Evolutionary conservation across 1,140 invertebrate genomes (phyloP).

Genomic region (Venustaconcha ellipsiformis): DNA sequence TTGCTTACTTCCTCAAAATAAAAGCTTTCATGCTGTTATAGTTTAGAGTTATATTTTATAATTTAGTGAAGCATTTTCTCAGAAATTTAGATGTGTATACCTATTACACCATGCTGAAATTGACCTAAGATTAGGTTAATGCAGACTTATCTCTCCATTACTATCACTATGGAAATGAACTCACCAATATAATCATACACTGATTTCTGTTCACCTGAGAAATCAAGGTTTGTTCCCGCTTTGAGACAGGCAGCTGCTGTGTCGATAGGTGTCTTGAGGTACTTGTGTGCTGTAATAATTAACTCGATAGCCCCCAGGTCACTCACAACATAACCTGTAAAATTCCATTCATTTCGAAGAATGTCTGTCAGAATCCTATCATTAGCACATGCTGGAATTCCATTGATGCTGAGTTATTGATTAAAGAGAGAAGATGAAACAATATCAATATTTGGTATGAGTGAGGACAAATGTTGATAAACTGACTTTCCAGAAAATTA

Average conservation of each 20-base stretch:
- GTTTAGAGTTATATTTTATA: too few relatives aligned
- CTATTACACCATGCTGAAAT: too few relatives aligned
- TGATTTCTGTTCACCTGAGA: constrained; percentile 37
- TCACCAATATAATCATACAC: constrained; percentile 34
- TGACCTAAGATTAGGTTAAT: too few relatives aligned
- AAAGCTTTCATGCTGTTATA: too few relatives aligned
- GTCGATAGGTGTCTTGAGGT: constrained; percentile 47
- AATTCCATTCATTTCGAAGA: constrained; percentile 57
- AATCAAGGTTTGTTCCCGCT: constrained; percentile 63
- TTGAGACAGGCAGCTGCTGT: constrained; percentile 57
- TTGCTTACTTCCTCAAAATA: too few relatives aligned
- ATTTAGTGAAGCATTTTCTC: too few relatives aligned
- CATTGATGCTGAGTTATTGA: constrained; percentile 52
- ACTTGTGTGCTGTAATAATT: constrained; percentile 55
- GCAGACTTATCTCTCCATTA: too few relatives aligned
- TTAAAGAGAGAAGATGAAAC: not conserved
- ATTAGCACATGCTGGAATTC: constrained; percentile 64
- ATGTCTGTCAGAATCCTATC: constrained; percentile 58
- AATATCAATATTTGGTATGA: not conserved
- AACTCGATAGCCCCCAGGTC: constrained; percentile 61
- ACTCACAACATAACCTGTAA: constrained; percentile 64
- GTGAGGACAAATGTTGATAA: too few relatives aligned
- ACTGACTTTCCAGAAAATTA: too few relatives aligned
- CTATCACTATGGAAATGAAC: not conserved
- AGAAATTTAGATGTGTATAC: too few relatives aligned